Percentiles rank a stretch among this genome's conserved stretches.
Conservation (phyloP, 1,140 invertebrate genomes). For the Musca domestica region DNA sequence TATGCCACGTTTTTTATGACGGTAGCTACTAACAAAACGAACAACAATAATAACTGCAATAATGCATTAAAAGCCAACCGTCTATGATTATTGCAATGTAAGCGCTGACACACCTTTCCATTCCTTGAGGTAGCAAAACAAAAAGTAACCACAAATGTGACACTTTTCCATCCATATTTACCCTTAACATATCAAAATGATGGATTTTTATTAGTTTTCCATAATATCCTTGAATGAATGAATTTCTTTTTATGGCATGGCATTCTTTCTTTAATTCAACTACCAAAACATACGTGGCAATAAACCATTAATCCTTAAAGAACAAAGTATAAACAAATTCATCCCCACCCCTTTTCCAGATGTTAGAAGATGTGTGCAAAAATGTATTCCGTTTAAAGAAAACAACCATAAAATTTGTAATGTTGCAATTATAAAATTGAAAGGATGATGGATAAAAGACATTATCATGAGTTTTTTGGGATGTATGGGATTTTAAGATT, state of each 20-base stretch:
- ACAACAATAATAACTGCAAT: conserved; percentile 5
- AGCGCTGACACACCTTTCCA: not conserved
- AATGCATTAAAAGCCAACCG: conserved; percentile 10
- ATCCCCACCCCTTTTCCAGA: no score
- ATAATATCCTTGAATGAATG: not conserved
- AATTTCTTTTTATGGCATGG: conserved; percentile 11
- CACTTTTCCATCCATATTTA: conserved; percentile 3
- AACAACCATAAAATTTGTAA: no score
- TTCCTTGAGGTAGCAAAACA: not conserved
- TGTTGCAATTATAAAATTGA: no score
- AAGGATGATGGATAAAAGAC: no score
- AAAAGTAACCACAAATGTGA: not conserved
- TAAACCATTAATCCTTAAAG: no score
- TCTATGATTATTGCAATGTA: not conserved
- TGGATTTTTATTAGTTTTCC: conserved; percentile 16
- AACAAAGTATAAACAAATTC: no score
- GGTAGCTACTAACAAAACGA: conserved; percentile 3
- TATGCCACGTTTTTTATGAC: not conserved
- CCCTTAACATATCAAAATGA: conserved; percentile 12
- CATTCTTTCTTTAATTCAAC: no score
- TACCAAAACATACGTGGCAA: no score
- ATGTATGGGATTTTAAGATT: no score
- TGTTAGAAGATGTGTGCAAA: no score
- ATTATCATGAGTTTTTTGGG: no score
- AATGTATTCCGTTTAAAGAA: no score